Evolutionary conservation across 1,140 invertebrate species (phyloP).

Genomic region (Atta cephalotes): DNA sequence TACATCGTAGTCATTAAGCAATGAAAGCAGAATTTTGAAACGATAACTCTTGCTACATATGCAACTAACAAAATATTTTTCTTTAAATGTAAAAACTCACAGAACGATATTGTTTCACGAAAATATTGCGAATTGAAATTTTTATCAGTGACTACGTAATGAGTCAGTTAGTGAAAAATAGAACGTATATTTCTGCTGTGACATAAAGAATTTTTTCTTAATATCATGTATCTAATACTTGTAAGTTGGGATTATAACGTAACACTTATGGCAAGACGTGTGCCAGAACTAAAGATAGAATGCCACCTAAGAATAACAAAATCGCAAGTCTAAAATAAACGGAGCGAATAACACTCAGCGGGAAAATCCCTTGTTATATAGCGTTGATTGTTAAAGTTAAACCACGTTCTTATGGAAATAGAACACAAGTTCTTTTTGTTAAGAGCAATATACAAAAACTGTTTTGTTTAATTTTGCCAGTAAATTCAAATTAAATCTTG

Average conservation of each 20-base stretch:
- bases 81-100: constrained; percentile 20
- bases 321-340: constrained; percentile 69
- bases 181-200: neutral
- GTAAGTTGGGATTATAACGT: constrained; percentile 64
- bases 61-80: constrained; percentile 44
- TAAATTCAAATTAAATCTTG: constrained; percentile 3
- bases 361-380: constrained; percentile 56
- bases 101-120: constrained; percentile 18
- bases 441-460: neutral
- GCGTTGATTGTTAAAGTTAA: constrained; percentile 2
- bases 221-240: constrained; percentile 46
- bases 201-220: constrained; percentile 41
- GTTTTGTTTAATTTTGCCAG: neutral
- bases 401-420: neutral
- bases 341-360: constrained; percentile 63
- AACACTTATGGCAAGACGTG: constrained; percentile 65
- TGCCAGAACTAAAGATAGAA: constrained; percentile 71
- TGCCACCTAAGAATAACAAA: constrained; percentile 70
- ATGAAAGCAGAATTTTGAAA: constrained; percentile 56
- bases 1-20: constrained; percentile 45
- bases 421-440: neutral
- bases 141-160: constrained; percentile 25
- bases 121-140: constrained; percentile 34
- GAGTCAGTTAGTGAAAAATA: constrained; percentile 49
- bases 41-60: constrained; percentile 24